Conservation (phyloP, 1,140 invertebrate genomes). For the Eumeta japonica region DNA sequence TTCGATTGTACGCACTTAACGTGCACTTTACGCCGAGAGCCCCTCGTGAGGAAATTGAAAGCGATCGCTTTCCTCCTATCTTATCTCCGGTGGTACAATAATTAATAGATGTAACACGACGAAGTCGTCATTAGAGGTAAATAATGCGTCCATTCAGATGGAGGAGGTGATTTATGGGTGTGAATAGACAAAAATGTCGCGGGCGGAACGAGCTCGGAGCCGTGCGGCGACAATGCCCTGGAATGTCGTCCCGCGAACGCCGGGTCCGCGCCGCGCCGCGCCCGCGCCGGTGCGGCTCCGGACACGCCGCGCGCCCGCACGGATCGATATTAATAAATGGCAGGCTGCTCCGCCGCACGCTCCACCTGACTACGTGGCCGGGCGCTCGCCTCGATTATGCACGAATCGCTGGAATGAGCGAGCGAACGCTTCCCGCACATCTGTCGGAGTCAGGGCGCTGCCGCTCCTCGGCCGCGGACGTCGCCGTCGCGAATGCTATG, state of each 20-base stretch:
- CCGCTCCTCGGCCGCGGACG: too few species aligned
- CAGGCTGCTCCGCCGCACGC: too few species aligned
- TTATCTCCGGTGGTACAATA: constrained; percentile 53
- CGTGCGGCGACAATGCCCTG: constrained; percentile 46
- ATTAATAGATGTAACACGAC: constrained; percentile 51
- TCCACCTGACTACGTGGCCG: too few species aligned
- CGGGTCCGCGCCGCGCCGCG: constrained; percentile 17
- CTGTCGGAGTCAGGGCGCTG: too few species aligned
- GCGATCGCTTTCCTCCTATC: constrained; percentile 53
- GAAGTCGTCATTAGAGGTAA: constrained; percentile 43
- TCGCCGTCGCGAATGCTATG: constrained; percentile 15
- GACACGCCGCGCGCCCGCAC: constrained; percentile 27
- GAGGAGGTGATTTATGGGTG: constrained; percentile 48
- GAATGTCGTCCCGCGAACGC: constrained; percentile 37
- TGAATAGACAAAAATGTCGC: constrained; percentile 54
- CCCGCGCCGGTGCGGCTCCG: constrained; percentile 20
- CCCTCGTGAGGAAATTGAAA: constrained; percentile 57
- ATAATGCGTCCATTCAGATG: constrained; percentile 42
- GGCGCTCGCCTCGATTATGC: constrained; percentile 2
- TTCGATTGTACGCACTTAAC: constrained; percentile 55
- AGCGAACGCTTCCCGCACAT: constrained; percentile 15
- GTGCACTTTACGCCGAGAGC: constrained; percentile 52
- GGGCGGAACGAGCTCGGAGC: constrained; percentile 39
- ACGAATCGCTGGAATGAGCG: constrained; percentile 5
- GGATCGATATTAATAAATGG: too few species aligned